Evolutionary conservation across 2,888 invertebrate species (phyloP), one percentile per base, ranked within the genome.

Genomic region (Strigamia crassipes): DNA sequence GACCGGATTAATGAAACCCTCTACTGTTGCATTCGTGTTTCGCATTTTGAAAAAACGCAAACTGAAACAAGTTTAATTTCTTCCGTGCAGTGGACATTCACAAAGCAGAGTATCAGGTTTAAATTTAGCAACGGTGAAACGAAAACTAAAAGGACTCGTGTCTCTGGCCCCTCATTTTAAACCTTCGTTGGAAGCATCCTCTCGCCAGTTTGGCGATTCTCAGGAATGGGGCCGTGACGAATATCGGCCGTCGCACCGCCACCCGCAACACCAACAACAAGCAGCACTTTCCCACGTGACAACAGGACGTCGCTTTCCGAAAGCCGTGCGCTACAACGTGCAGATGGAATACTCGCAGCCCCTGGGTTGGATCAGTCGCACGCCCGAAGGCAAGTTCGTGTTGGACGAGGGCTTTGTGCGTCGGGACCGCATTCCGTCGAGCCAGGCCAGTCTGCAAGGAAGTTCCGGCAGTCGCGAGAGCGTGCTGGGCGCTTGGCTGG

Each of bases 351-450:
- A 85, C 83, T 85, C 86, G 27, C 84, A 84, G 80, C 86, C 86
- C n/a, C 82, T 83, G 23, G 92, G 91, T 83, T 91, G 92, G 86
- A 93, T 93, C 84, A 92, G 92, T 84, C 90, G 93, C 78, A 91
- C 93, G 27, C 91, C 92, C n/a, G 93, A 93, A 86, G 93, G 93
- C 78, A 91, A 93, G 82, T 93, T 93, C 88, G 91, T 93, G 82
- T 89, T 93, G 83, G 90, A 90, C 78, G 85, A 85, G 56, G 92
- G 90, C 86, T 83, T 84, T 38, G 83, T 84, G 77, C 82, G 81
- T 80, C 82, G 81, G 81, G 79, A 82, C 82, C 83, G 83, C 83
- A 84, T 84, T 83, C 84, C 84, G 83, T 84, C 84, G 84, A 84
- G 83, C 82, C 84, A 84, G 56, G 81, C 34, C 38, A 73, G 81